Evolutionary conservation across 2,888 invertebrate species (phyloP), one percentile per base, ranked within the genome.

Genomic region (Orthonevra nobilis): DNA sequence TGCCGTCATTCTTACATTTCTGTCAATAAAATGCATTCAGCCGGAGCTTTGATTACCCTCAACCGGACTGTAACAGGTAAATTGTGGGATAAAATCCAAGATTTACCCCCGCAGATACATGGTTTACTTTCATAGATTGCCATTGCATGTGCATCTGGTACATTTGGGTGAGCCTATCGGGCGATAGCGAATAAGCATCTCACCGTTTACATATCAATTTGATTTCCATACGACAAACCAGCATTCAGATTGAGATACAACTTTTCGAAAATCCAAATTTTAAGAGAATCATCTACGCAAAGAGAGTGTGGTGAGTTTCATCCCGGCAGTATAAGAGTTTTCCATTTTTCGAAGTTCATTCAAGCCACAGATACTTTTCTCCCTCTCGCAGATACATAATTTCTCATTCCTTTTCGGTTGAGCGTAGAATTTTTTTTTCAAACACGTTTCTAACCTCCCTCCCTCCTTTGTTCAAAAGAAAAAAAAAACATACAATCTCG

Each of bases 291-390:
- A 3, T 6, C 2, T 6, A 3, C 3, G 10, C 0, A 34, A 64
- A 66, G 77, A 79, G 77, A 72, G 58, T 54, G 72, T 72, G 77
- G 77, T 79, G 77, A 72, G 19, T 79, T 79, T 58, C 1, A n/a
- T 2, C 20, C 2, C 0, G 0, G 1, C 12, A 23, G 66, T 79
- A 79, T 79, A 79, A 79, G 77, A 79, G 72, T 36, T 12, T n/a
- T n/a, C n/a, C n/a, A 14, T 3, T 20, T 42, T 56, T 64, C 64
- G 63, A 63, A 60, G 6, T 36, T 19, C 1, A 17, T 10, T n/a
- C 26, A 4, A 2, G 4, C 2, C 0, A 4, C 7, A 44, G 32
- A 60, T 32, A 32, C 20, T 15, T 30, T 6, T 46, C 60, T 63
- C 23, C 14, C 69, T 52, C 61, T 46, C n/a, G n/a, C n/a, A n/a